Percentiles rank a stretch among this genome's conserved stretches.
Conservation (phyloP, 2,113 vertebrate species). For the Lanius ludovicianus region DNA sequence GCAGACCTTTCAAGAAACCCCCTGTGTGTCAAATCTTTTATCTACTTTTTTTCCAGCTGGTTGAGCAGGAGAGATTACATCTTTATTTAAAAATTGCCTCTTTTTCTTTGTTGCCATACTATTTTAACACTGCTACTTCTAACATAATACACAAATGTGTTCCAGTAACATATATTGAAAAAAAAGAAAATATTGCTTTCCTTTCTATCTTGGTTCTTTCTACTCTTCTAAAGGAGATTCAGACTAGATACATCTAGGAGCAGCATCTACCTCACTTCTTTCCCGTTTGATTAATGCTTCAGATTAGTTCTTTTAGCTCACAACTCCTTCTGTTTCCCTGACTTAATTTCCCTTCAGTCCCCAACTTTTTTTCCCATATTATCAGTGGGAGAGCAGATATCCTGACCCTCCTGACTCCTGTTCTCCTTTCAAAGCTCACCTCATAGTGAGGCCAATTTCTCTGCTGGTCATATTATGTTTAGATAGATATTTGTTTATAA, state of each 20-base stretch:
- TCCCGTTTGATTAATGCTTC: not conserved
- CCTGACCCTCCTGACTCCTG: not conserved
- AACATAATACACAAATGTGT: not conserved
- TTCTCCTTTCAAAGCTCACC: not conserved
- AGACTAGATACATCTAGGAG: not conserved
- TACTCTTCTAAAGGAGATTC: not conserved
- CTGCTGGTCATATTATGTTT: not conserved
- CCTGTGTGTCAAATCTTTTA: not conserved
- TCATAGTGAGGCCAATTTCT: not conserved
- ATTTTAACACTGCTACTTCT: not conserved
- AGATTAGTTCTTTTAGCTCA: not conserved
- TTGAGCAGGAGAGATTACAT: not conserved
- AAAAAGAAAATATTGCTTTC: not conserved
- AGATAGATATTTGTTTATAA: not conserved
- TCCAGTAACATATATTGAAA: not conserved
- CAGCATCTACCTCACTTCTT: not conserved
- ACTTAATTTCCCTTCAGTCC: not conserved
- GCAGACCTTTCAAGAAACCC: not conserved
- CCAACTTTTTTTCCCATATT: not conserved
- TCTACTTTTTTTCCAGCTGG: not conserved
- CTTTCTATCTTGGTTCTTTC: not conserved
- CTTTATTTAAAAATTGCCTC: not conserved
- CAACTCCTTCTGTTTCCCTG: not conserved
- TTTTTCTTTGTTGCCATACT: not conserved
- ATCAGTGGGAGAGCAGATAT: not conserved